Evolutionary conservation across 2,113 vertebrate genomes (phyloP).

Genomic region (Sakesphorus luctuosus): DNA sequence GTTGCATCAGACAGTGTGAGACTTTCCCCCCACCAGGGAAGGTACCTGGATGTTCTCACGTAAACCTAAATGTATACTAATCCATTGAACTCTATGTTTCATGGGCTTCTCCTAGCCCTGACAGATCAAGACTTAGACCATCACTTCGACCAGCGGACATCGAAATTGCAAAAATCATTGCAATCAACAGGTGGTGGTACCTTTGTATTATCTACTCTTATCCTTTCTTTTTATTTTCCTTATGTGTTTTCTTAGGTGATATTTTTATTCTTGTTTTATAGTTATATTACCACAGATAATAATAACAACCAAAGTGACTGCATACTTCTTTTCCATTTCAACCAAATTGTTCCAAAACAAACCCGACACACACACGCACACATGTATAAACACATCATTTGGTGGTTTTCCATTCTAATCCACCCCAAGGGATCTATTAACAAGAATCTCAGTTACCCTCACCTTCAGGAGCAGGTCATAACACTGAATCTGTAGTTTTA

Average conservation of each 20-base stretch:
- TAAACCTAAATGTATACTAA: neutral
- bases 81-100: neutral
- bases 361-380: neutral
- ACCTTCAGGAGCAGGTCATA: neutral
- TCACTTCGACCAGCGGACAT: fast-evolving
- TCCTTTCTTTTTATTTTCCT: neutral
- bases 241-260: neutral
- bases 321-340: neutral
- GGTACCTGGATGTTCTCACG: neutral
- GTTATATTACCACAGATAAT: neutral
- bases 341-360: neutral
- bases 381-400: neutral
- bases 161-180: neutral
- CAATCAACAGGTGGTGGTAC: neutral
- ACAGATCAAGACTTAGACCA: neutral
- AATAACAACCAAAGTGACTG: neutral
- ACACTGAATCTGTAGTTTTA: neutral
- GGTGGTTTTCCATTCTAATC: neutral
- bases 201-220: neutral
- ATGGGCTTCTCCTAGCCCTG: neutral
- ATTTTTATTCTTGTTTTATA: neutral
- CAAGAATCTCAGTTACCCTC: neutral
- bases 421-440: neutral
- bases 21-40: neutral
- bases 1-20: neutral